Conservation (phyloP, 2,797 vertebrate genomes). For the Siniperca undulata region DNA sequence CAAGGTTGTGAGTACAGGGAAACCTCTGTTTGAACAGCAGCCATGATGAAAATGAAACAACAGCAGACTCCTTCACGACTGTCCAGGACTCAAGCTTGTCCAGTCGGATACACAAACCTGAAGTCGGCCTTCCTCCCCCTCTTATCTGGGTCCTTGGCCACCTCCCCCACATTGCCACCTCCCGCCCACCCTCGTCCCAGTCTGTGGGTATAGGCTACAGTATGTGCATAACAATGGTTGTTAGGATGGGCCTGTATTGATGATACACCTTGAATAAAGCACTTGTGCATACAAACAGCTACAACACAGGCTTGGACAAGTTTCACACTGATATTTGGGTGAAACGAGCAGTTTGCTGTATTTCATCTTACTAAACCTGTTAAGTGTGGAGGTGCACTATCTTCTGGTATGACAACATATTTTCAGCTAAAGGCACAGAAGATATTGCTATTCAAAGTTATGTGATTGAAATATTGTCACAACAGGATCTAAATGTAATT, state of each 20-base stretch:
- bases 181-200: slow-evolving; percentile 32
- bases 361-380: background rate
- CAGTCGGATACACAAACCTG: slow-evolving; percentile 40
- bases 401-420: background rate
- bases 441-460: background rate
- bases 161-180: slow-evolving; percentile 62
- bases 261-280: slow-evolving; percentile 26
- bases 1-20: slow-evolving; percentile 52
- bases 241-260: slow-evolving; percentile 12
- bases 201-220: slow-evolving; percentile 2
- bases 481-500: background rate
- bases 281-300: background rate
- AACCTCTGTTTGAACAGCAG: slow-evolving; percentile 60
- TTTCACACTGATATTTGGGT: slow-evolving; percentile 15
- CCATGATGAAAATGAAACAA: slow-evolving; percentile 67
- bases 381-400: background rate
- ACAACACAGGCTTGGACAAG: background rate
- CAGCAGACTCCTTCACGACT: slow-evolving; percentile 28
- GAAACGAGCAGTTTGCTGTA: background rate
- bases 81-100: slow-evolving; percentile 4
- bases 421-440: background rate
- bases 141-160: slow-evolving; percentile 64
- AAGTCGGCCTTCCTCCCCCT: slow-evolving; percentile 26
- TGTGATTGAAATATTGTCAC: background rate
- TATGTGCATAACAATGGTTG: slow-evolving; percentile 65